Evolutionary conservation across 2,888 invertebrate species (phyloP).

Genomic region (Harmothoe impar): DNA sequence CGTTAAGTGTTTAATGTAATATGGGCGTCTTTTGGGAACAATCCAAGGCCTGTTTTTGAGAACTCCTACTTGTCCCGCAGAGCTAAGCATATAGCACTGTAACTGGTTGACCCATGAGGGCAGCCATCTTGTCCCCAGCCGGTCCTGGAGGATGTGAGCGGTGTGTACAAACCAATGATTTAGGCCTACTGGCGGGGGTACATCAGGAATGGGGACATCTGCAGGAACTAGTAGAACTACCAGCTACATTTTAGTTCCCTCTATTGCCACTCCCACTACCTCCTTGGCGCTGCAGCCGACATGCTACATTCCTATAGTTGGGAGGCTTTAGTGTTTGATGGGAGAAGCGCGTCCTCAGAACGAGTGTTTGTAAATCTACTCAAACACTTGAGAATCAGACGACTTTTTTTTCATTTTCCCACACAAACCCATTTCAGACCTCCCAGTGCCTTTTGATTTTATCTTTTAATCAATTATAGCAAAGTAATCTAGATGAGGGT

Average conservation of each 20-base stretch:
- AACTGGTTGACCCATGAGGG: no score
- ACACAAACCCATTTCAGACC: neutral
- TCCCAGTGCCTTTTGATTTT: neutral
- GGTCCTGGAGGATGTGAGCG: no score
- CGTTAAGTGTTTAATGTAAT: neutral
- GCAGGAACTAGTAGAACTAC: no score
- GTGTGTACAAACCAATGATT: no score
- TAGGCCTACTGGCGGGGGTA: no score
- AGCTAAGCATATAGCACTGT: no score
- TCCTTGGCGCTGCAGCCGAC: no score
- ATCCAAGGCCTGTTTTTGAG: neutral
- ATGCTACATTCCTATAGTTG: no score
- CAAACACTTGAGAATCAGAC: neutral
- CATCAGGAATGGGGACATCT: no score
- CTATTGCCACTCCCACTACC: no score
- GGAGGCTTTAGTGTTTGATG: neutral
- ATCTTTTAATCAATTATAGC: neutral
- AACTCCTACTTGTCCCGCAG: neutral
- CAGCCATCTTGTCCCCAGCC: no score
- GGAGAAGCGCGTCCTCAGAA: neutral
- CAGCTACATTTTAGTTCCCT: no score
- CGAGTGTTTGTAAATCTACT: constrained; percentile 21
- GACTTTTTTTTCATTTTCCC: neutral
- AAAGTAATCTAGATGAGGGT: constrained; percentile 20
- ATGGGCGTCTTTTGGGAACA: neutral